A percentile compares a stretch with the other conserved stretches of the same genome.
These are phyloP conservation scores for Thalassarche chlororhynchos DNA, from an alignment of 2,113 vertebrate species.

Conservation along the genomic window DNA sequence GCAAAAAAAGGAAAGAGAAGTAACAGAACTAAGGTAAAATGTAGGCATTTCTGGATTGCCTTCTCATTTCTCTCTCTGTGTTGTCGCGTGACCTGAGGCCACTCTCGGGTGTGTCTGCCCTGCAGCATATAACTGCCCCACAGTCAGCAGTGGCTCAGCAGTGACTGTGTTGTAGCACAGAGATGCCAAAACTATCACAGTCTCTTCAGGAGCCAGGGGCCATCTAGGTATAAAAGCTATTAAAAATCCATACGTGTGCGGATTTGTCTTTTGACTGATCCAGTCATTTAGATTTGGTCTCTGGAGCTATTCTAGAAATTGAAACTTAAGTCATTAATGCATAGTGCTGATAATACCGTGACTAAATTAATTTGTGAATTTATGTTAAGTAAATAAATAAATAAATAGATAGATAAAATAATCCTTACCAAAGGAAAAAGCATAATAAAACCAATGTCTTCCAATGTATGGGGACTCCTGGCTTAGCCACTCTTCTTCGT, in stretches of 20 bases:
- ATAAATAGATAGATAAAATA: not conserved
- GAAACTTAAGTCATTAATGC: not conserved
- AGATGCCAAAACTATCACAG: not conserved
- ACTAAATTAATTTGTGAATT: not conserved
- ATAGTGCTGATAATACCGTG: not conserved
- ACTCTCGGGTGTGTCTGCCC: accelerated
- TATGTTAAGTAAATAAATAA: not conserved
- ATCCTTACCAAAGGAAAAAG: not conserved
- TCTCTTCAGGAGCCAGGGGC: not conserved
- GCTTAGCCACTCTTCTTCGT: not conserved
- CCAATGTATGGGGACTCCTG: not conserved
- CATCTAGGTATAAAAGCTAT: not conserved
- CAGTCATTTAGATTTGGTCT: not conserved
- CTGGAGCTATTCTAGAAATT: conserved; percentile 2
- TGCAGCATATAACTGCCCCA: not conserved
- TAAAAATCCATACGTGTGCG: accelerated
- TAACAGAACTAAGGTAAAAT: not conserved
- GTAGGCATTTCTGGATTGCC: not conserved
- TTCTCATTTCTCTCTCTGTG: not conserved
- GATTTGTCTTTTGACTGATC: conserved; percentile 3
- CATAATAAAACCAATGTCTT: not conserved
- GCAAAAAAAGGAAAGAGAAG: not conserved
- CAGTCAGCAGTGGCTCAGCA: not conserved
- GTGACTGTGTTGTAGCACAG: not conserved
- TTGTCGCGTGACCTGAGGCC: accelerated